Conservation (phyloP, 2,797 vertebrate genomes). For the Dipus sagitta region DNA sequence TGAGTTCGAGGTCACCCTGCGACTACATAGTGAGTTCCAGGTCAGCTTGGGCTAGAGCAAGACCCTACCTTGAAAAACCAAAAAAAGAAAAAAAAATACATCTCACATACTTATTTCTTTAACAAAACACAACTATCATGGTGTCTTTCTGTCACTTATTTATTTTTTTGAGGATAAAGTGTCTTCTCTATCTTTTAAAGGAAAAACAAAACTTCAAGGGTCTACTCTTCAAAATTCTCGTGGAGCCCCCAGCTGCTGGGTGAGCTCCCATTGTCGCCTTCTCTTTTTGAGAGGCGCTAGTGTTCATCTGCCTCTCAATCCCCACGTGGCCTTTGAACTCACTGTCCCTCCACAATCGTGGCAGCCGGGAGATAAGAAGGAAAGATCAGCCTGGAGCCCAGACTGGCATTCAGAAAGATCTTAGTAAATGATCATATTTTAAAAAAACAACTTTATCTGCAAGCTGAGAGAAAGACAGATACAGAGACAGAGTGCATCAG, state of each 20-base stretch:
- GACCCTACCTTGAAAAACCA: too few species aligned
- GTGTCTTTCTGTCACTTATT: not conserved
- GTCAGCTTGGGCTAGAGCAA: too few species aligned
- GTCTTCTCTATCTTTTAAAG: not conserved
- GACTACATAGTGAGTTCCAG: too few species aligned
- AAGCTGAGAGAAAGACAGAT: too few species aligned
- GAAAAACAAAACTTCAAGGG: not conserved
- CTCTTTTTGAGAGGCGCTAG: not conserved
- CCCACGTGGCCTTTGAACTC: not conserved
- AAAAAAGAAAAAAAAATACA: not conserved
- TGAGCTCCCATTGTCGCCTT: too few species aligned
- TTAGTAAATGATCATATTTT: not conserved
- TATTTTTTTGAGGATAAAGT: not conserved
- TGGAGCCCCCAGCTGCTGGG: not conserved
- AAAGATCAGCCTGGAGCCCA: not conserved
- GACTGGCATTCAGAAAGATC: not conserved
- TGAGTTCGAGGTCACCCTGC: too few species aligned
- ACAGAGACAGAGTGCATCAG: too few species aligned
- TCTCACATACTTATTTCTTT: not conserved
- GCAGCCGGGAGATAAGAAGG: not conserved
- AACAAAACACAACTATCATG: not conserved
- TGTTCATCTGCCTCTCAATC: rapidly evolving
- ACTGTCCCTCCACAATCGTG: not conserved
- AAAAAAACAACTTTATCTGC: too few species aligned
- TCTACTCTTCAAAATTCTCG: not conserved